phyloP scores from a whole-genome alignment of 2,113 vertebrate genomes.

The Callipepla californica region DNA sequence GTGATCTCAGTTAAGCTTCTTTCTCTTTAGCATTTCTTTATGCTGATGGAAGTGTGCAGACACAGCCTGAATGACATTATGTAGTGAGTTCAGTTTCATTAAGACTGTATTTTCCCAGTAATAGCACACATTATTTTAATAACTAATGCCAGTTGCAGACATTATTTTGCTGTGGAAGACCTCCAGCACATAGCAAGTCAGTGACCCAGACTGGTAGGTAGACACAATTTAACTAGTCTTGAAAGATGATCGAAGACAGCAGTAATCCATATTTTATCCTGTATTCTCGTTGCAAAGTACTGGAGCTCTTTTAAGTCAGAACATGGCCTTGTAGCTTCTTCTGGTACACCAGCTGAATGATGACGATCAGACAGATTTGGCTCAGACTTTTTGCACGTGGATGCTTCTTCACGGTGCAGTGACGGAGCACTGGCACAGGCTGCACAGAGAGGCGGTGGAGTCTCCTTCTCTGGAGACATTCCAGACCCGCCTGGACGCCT shows the following conservation, averaged over 20 bases:
- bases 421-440: too few relatives aligned
- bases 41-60: not conserved
- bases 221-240: not conserved
- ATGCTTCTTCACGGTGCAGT: not conserved
- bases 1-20: not conserved
- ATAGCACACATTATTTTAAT: not conserved
- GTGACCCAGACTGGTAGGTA: not conserved
- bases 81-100: not conserved
- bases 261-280: not conserved
- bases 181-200: not conserved
- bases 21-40: not conserved
- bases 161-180: not conserved
- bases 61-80: not conserved
- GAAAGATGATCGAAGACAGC: not conserved
- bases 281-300: not conserved
- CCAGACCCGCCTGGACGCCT: too few relatives aligned
- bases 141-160: not conserved
- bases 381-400: not conserved
- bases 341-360: not conserved
- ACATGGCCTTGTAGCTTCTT: not conserved
- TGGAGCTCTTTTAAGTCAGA: not conserved
- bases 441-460: too few relatives aligned
- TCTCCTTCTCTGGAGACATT: too few relatives aligned
- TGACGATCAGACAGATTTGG: not conserved
- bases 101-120: not conserved